Evolutionary conservation across 1,140 invertebrate species (phyloP).

Genomic region (Mylabris phalerata): DNA sequence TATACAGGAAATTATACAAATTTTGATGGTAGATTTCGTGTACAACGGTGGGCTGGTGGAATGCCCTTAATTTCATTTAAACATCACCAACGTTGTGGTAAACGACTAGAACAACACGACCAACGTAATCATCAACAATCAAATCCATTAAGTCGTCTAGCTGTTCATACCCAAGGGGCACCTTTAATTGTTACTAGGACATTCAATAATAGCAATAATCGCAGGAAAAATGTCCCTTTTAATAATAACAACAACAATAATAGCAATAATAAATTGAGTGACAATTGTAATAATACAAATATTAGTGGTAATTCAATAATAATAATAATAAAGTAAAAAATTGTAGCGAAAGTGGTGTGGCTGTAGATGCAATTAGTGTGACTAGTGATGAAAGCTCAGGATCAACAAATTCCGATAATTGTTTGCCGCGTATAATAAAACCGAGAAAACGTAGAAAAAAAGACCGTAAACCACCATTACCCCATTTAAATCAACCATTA

Average conservation of each 20-base stretch:
- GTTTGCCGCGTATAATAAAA: constrained; percentile 80
- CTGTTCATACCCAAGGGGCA: constrained; percentile 69
- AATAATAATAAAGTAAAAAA: background rate
- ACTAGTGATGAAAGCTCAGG: constrained; percentile 70
- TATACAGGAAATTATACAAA: constrained; percentile 2
- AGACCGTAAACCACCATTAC: constrained; percentile 61
- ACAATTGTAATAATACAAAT: constrained; percentile 11
- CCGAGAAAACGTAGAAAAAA: constrained; percentile 83
- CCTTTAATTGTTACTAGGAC: constrained; percentile 61
- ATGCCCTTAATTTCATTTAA: constrained; percentile 36
- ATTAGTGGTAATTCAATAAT: background rate
- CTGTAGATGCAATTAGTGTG: constrained; percentile 60
- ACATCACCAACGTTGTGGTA: constrained; percentile 21
- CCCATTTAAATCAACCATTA: constrained; percentile 13
- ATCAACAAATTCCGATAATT: constrained; percentile 65
- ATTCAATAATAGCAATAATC: constrained; percentile 36
- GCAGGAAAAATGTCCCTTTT: constrained; percentile 26
- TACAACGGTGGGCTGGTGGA: constrained; percentile 34
- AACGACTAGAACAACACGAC: constrained; percentile 17
- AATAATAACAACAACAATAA: constrained; percentile 1
- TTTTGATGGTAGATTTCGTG: constrained; percentile 7
- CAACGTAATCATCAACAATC: constrained; percentile 26
- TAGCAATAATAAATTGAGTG: constrained; percentile 22
- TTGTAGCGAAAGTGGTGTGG: constrained; percentile 29
- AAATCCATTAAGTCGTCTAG: constrained; percentile 54